These are phyloP conservation scores for Zophobas atratus DNA, from an alignment of 1,140 invertebrate genomes.

Conservation along the genomic window DNA sequence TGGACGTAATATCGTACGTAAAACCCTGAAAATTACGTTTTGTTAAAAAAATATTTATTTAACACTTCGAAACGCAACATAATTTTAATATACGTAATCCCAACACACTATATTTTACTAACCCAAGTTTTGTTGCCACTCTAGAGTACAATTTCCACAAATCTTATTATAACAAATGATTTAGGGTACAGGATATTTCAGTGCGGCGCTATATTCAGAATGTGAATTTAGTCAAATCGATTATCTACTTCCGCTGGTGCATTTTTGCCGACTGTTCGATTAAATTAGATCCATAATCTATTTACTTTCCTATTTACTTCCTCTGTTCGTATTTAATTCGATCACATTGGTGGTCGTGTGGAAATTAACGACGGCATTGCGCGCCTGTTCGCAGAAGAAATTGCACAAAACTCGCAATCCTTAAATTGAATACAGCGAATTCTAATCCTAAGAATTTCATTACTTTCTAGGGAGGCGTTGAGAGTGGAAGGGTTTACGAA, in stretches of 20 bases:
- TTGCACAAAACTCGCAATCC: constrained; percentile 21
- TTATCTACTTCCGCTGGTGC: constrained; percentile 21
- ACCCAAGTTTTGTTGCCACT: no score
- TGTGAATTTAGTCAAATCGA: not conserved
- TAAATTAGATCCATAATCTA: constrained; percentile 29
- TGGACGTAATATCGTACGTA: no score
- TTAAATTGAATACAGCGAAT: constrained; percentile 25
- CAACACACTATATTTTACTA: no score
- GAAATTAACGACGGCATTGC: constrained; percentile 23
- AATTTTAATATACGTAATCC: no score
- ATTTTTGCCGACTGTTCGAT: constrained; percentile 27
- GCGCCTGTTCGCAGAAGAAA: not conserved
- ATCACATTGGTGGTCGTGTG: constrained; percentile 24
- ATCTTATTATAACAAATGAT: no score
- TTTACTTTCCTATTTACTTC: constrained; percentile 40
- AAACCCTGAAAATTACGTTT: no score
- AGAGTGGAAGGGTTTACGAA: constrained; percentile 27
- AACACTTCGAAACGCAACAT: no score
- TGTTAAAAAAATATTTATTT: no score
- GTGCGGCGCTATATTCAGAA: no score
- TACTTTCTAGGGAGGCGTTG: constrained; percentile 9
- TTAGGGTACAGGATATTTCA: no score
- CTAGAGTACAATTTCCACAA: no score
- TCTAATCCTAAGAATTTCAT: constrained; percentile 31
- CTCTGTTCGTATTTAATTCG: constrained; percentile 28